Evolutionary conservation across 2,888 invertebrate genomes (phyloP), one percentile per base, ranked within the genome.

Genomic region (Apamea epomidion): DNA sequence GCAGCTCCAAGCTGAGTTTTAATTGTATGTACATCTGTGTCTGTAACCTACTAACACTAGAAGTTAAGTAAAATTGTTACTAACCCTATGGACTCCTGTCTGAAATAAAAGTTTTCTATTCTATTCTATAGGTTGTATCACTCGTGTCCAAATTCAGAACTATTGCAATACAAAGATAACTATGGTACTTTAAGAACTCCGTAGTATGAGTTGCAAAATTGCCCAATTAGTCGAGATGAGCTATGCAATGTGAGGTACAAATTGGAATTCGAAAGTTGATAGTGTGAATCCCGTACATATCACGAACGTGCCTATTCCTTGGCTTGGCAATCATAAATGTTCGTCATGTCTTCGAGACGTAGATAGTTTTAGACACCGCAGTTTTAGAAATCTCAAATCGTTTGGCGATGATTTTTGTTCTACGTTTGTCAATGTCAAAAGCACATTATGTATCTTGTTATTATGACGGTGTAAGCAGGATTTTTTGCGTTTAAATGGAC

Each of bases 401-500:
- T 29, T 18, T 69, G 2, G 3, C 7, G 62, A 37, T 6, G 6
- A 62, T 68, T 60, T 45, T 58, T 29, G 21, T 42, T 45, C 16
- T 32, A n/a, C 21, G 51, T 45, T 64, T 29, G 51, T 42, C 82
- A 60, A 29, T 62, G 21, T 45, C 10, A 69, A 51, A 62, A 62
- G 18, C 6, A 62, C 25, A 37, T 51, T 0, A 25, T 42, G 3
- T 68, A 48, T 32, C 3, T 48, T n/a, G 12, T 54, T 67, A 67
- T 45, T 32, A 14, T 25, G 16, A 76, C 3, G 42, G 29, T 18
- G 18, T 18, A 1, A 0, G 18, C 21, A 16, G 2, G 10, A 10
- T 29, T n/a, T 70, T 81, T 82, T 45, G n/a, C n/a, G n/a, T 74
- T 64, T 29, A 62, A n/a, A 58, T 58, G 10, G 48, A 32, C 69